Percentiles rank a stretch among this genome's conserved stretches.
Conservation (phyloP, 2,113 vertebrate genomes). For the Callopanchax toddi region DNA sequence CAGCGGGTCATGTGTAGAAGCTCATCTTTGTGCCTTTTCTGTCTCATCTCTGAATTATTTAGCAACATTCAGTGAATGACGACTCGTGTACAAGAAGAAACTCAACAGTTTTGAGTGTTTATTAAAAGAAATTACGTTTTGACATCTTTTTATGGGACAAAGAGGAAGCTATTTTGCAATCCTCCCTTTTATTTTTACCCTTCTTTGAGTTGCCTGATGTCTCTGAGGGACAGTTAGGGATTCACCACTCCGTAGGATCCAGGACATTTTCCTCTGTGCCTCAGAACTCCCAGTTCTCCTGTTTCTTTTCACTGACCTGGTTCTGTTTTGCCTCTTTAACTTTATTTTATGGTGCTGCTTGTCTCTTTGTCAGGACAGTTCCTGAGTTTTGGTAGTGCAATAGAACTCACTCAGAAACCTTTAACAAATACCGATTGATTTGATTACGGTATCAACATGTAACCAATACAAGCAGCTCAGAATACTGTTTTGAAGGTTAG, state of each 20-base stretch:
- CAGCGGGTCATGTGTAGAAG: slow-evolving; percentile 25
- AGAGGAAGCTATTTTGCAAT: not conserved
- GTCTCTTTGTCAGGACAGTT: not conserved
- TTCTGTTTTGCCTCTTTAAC: not conserved
- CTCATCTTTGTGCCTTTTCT: slow-evolving; percentile 32
- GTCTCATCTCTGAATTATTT: slow-evolving; percentile 73
- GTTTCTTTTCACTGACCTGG: too few relatives aligned
- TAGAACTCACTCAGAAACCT: too few relatives aligned
- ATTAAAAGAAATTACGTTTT: too few relatives aligned
- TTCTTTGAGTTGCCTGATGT: slow-evolving; percentile 25
- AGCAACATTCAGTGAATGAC: too few relatives aligned
- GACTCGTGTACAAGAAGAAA: too few relatives aligned
- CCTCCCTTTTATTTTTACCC: slow-evolving; percentile 7
- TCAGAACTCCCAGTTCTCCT: slow-evolving; percentile 51
- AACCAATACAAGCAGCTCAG: not conserved
- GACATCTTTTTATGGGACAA: slow-evolving; percentile 18
- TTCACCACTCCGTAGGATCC: slow-evolving; percentile 50
- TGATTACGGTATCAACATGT: not conserved
- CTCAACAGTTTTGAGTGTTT: too few relatives aligned
- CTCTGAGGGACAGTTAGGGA: slow-evolving; percentile 55
- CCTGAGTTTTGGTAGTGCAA: too few relatives aligned
- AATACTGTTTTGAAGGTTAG: not conserved
- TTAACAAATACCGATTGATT: too few relatives aligned
- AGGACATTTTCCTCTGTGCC: slow-evolving; percentile 54
- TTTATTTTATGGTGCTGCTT: not conserved